Percentiles rank a stretch among this genome's conserved stretches.
phyloP scores from a whole-genome alignment of 2,888 invertebrate genomes.

The Nemotelus nigrinus region DNA sequence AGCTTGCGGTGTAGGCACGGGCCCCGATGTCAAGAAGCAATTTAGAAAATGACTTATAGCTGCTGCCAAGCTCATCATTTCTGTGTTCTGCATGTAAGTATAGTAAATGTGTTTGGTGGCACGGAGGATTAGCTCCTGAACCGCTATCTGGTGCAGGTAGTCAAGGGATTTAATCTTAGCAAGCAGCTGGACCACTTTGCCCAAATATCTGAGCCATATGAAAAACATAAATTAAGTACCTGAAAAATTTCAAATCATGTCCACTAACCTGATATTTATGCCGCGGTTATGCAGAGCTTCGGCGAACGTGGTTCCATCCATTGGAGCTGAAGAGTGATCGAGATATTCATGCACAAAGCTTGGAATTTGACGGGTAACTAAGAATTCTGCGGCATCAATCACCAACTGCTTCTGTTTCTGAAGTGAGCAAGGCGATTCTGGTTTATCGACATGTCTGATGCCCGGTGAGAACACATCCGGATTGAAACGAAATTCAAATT shows the following conservation, averaged over 20 bases:
- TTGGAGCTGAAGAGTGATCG: constrained; percentile 91
- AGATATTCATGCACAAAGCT: constrained; percentile 91
- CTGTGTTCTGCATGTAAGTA: constrained; percentile 81
- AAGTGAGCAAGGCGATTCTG: constrained; percentile 74
- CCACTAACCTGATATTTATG: constrained; percentile 79
- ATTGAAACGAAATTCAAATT: constrained; percentile 97
- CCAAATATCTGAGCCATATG: constrained; percentile 77
- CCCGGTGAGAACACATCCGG: constrained; percentile 98
- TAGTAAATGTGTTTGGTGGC: constrained; percentile 95
- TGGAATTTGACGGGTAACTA: constrained; percentile 93
- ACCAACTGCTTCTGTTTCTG: constrained; percentile 89
- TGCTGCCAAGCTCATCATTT: constrained; percentile 88
- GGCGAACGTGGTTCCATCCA: constrained; percentile 92
- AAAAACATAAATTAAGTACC: constrained; percentile 14
- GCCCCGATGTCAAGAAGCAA: constrained; percentile 87
- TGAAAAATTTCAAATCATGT: not conserved
- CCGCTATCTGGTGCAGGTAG: constrained; percentile 89
- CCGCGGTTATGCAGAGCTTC: constrained; percentile 95
- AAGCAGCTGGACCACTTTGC: constrained; percentile 86
- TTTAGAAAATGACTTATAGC: constrained; percentile 97
- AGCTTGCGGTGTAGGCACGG: constrained; percentile 68
- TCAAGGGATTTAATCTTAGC: constrained; percentile 81
- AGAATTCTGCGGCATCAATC: constrained; percentile 94
- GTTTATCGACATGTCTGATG: constrained; percentile 80
- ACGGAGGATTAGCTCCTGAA: constrained; percentile 88